Base-by-base conservation (phyloP, 2,888 invertebrate species). In the Eupithecia subumbrata region DNA sequence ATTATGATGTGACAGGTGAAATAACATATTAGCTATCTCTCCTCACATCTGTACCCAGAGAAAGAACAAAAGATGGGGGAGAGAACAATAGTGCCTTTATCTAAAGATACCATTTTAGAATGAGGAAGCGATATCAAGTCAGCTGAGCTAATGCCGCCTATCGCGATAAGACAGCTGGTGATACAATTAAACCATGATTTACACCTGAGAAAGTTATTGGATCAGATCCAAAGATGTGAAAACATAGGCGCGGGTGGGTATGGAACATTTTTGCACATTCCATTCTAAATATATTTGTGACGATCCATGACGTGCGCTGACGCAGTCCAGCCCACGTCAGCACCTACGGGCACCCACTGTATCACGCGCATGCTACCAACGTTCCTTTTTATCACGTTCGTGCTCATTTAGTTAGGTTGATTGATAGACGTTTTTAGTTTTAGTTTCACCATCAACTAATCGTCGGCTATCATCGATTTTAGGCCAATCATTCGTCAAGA, bases 241-340 rank as follows among this genome's bases (percentile, higher is more conserved):
- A 92, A 89, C 88, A 87, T 56, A 22, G 52, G 52, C 85, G 84
- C 84, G 86, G 86, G 85, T 87, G 85, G 85, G 83, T 85, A 84
- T 85, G 80, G 82, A 85, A 84, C 83, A 89, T 90, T 90, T 91
- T 90, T 88, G 84, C 82, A 89, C 89, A 92, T 91, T 92, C 91
- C 89, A 76, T 84, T 91, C 93, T 93, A 94, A 92, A 94, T 92
- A 91, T 94, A 93, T 86, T 79, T 82, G 88, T 92, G 93, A 92
- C 89, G 91, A 88, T 82, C 82, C 84, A 86, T 93, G 94, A 93
- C 92, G 94, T 87, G 87, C 81, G 87, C 86, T 88, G 89, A 91
- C 89, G 89, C 88, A 78, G 88, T 86, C 80, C 87, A 80, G 87
- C 91, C 90, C 90, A 89, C 91, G 90, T 90, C 91, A 91, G 88